Percentiles rank a stretch among this genome's conserved stretches.
Evolutionary conservation across 2,113 vertebrate species (phyloP).

Genomic region (Dicaeum eximium): DNA sequence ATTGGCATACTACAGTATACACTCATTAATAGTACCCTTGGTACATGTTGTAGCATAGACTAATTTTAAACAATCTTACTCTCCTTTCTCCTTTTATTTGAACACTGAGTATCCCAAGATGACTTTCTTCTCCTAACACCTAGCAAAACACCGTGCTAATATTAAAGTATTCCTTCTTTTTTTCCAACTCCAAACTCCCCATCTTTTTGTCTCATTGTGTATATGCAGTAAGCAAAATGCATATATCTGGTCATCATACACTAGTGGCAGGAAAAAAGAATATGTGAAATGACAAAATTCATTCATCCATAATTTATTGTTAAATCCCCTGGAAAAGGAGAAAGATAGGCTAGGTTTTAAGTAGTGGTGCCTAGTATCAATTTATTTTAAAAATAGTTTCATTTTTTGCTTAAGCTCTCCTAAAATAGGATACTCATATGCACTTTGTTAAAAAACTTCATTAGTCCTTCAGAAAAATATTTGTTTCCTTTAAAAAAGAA

Average conservation of each 20-base stretch:
- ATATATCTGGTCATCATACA: not conserved
- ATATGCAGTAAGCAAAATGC: not conserved
- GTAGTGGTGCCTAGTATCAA: not conserved
- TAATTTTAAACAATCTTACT: not conserved
- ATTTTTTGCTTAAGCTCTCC: not conserved
- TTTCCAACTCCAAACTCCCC: not conserved
- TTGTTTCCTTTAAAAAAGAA: not conserved
- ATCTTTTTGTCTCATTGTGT: not conserved
- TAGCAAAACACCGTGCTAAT: not conserved
- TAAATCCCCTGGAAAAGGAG: not conserved
- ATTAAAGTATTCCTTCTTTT: not conserved
- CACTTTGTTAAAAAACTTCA: not conserved
- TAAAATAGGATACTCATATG: not conserved
- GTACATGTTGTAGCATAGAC: not conserved
- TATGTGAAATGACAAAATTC: not conserved
- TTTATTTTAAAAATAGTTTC: not conserved
- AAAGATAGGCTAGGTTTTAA: not conserved
- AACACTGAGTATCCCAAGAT: accelerated
- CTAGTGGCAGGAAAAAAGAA: not conserved
- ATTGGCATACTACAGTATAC: not conserved
- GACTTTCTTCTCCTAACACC: not conserved
- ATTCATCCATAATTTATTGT: not conserved
- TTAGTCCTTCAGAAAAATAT: not conserved
- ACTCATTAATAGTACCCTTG: not conserved
- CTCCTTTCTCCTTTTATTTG: not conserved